A percentile compares a stretch with the other conserved stretches of the same genome.
phyloP scores from a whole-genome alignment of 2,797 vertebrate genomes.

The Dermochelys coriacea region DNA sequence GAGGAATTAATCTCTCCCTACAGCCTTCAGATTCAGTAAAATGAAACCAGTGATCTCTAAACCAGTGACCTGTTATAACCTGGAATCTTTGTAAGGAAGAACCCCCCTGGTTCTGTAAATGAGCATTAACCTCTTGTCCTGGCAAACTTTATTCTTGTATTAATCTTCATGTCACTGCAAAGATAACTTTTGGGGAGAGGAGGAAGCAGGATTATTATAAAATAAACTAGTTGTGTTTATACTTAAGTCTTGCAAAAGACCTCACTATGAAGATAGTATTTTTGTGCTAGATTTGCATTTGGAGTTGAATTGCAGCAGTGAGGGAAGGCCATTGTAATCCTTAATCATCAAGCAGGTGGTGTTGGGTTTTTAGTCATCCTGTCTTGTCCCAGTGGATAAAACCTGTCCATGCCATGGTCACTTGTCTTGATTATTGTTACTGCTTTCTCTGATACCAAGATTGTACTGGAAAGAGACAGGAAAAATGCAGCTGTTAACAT shows the following conservation, averaged over 20 bases:
- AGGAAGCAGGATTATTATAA: background rate
- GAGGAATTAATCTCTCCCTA: no score
- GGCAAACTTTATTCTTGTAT: background rate
- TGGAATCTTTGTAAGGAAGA: background rate
- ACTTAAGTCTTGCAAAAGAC: background rate
- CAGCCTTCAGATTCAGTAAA: no score
- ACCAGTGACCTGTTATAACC: background rate
- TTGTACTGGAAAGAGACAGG: background rate
- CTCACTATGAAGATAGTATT: background rate
- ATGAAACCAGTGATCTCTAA: background rate
- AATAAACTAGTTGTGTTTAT: slow-evolving; percentile 2
- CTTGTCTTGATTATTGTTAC: slow-evolving; percentile 30
- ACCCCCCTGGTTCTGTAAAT: background rate
- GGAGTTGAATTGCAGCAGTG: slow-evolving; percentile 55
- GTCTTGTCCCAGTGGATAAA: slow-evolving; percentile 57
- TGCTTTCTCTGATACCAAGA: slow-evolving; percentile 1
- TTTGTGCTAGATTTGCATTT: background rate
- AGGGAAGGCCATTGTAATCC: background rate
- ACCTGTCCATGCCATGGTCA: slow-evolving; percentile 27
- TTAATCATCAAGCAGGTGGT: background rate
- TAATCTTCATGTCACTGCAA: background rate
- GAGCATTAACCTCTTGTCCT: background rate
- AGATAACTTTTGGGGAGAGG: background rate
- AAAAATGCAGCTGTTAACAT: no score
- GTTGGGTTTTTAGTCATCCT: slow-evolving; percentile 24